These are phyloP conservation scores for Myotis myotis DNA, from an alignment of 2,797 vertebrate species.

Conservation along the genomic window DNA sequence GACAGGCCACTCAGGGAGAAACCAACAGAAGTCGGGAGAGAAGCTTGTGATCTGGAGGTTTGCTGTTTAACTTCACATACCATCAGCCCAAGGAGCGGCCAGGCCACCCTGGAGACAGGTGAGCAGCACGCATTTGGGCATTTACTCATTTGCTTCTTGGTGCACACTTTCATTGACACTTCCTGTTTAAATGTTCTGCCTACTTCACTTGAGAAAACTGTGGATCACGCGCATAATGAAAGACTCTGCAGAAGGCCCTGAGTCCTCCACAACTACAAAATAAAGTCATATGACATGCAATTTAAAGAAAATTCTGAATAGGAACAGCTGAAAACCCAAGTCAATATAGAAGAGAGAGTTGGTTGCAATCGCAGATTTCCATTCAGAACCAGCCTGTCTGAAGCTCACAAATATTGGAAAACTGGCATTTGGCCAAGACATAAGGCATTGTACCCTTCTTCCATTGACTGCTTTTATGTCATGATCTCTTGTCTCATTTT, in stretches of 20 bases:
- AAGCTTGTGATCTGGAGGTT: background rate
- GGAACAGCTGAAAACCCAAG: background rate
- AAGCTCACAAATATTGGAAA: background rate
- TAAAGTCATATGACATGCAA: background rate
- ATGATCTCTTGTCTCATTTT: background rate
- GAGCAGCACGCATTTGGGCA: background rate
- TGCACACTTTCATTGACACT: background rate
- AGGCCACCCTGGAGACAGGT: background rate
- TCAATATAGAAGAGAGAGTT: background rate
- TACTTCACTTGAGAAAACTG: background rate
- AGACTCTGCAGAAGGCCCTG: background rate
- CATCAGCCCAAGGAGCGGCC: background rate
- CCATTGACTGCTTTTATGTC: background rate
- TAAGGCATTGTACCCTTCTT: background rate
- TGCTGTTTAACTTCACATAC: background rate
- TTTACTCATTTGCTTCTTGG: background rate
- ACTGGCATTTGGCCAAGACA: background rate
- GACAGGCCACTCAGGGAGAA: background rate
- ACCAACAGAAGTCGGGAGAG: background rate
- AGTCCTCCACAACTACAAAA: background rate
- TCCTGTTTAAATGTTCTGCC: conserved; percentile 22
- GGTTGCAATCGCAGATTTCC: background rate
- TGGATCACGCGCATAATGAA: background rate
- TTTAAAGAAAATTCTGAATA: background rate
- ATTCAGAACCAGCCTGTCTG: background rate